phyloP scores from a whole-genome alignment of 2,888 invertebrate genomes.

The Seira musarum region DNA sequence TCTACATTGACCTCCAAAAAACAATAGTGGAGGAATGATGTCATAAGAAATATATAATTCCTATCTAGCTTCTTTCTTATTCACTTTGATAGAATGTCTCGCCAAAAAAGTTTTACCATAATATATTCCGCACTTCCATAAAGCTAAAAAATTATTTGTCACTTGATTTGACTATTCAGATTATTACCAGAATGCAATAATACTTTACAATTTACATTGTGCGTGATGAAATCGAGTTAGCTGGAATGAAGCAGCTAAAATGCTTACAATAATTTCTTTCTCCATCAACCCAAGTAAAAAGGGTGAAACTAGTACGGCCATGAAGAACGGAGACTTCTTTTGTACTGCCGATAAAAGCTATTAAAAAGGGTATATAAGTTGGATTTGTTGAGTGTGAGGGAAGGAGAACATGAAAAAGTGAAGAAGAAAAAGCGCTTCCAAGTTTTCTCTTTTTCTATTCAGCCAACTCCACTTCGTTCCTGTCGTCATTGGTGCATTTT shows the following conservation, averaged over 20 bases:
- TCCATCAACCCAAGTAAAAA: not conserved
- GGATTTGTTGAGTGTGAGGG: conserved; percentile 13
- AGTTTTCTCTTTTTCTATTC: conserved; percentile 24
- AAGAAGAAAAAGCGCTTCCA: conserved; percentile 31
- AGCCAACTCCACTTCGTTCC: not conserved
- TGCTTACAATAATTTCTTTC: too few relatives aligned
- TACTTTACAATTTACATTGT: not conserved
- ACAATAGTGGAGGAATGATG: too few relatives aligned
- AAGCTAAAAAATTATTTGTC: not conserved
- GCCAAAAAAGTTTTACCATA: too few relatives aligned
- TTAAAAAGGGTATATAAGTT: not conserved
- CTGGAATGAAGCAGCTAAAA: not conserved
- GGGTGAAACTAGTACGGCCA: not conserved
- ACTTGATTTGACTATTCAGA: too few relatives aligned
- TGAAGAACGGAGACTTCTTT: not conserved
- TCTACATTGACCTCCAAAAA: not conserved
- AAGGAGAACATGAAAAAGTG: conserved; percentile 30
- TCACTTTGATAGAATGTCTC: too few relatives aligned
- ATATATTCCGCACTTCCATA: not conserved
- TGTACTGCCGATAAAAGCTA: not conserved
- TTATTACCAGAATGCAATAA: too few relatives aligned
- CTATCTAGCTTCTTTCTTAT: too few relatives aligned
- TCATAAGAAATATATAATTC: too few relatives aligned
- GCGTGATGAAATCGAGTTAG: not conserved
- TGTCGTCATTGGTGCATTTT: too few relatives aligned